Conservation (phyloP, 2,888 invertebrate species). For the Ernsta delagoae region DNA sequence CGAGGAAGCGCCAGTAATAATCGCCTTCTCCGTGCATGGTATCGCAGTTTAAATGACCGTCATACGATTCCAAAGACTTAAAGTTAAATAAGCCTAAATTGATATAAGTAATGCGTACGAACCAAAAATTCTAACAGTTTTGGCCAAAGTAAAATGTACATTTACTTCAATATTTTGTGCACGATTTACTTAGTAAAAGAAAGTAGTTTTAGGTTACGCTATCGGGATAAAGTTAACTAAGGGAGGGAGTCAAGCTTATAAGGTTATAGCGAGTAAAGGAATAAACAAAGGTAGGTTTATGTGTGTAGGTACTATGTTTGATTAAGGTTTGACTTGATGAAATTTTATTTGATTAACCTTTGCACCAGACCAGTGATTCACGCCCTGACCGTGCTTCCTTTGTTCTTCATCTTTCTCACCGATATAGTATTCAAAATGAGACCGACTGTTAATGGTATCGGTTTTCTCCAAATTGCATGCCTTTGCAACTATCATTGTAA, state of each 20-base stretch:
- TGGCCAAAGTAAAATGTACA: too few relatives aligned
- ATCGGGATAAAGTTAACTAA: too few relatives aligned
- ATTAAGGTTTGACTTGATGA: too few relatives aligned
- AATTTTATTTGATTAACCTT: slow-evolving; percentile 50
- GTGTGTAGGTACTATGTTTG: too few relatives aligned
- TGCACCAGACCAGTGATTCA: slow-evolving; percentile 65
- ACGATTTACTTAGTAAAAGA: too few relatives aligned
- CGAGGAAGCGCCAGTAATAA: slow-evolving; percentile 67
- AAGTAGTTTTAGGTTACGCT: too few relatives aligned
- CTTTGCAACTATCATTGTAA: neutral
- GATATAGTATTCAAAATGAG: slow-evolving; percentile 64
- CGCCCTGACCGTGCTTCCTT: slow-evolving; percentile 54
- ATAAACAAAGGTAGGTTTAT: too few relatives aligned
- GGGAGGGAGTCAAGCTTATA: too few relatives aligned
- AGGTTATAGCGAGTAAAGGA: too few relatives aligned
- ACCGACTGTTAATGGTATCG: slow-evolving; percentile 54
- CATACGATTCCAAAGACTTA: slow-evolving; percentile 74
- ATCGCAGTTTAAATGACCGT: slow-evolving; percentile 68
- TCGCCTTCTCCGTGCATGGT: slow-evolving; percentile 80
- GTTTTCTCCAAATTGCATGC: slow-evolving; percentile 29
- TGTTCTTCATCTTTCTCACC: slow-evolving; percentile 63
- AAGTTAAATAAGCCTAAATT: neutral
- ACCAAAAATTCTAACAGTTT: too few relatives aligned
- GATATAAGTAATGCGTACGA: too few relatives aligned
- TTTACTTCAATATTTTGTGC: too few relatives aligned